Evolutionary conservation across 2,797 vertebrate genomes (phyloP).

Genomic region (Pogonophryne albipinna): DNA sequence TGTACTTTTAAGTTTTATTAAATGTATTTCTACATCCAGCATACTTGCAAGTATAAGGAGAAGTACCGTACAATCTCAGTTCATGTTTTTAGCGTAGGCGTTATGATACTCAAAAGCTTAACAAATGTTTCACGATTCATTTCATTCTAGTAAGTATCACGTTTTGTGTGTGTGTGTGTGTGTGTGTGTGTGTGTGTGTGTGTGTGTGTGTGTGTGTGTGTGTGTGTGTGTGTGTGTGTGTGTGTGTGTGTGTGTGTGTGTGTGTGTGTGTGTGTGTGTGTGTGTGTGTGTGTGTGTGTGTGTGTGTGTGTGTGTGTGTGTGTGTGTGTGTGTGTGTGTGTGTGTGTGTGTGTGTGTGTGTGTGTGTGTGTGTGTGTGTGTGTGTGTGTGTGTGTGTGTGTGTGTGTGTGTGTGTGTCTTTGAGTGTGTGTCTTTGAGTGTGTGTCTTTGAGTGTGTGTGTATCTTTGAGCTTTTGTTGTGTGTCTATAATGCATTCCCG

Average conservation of each 20-base stretch:
- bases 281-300: conserved; percentile 4
- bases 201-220: conserved; percentile 10
- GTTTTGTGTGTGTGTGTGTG: conserved; percentile 9
- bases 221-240: conserved; percentile 6
- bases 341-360: conserved; percentile 9
- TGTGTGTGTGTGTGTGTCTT: conserved; percentile 6
- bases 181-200: neutral
- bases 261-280: conserved; percentile 7
- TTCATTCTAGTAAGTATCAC: neutral
- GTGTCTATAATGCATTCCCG: conserved; percentile 40
- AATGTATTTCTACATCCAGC: neutral
- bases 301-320: neutral
- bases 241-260: conserved; percentile 11
- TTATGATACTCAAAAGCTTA: neutral
- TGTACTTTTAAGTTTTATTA: neutral
- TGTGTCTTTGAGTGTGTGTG: conserved; percentile 13
- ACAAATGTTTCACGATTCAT: conserved; percentile 5
- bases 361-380: conserved; percentile 13
- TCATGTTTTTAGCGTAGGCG: conserved; percentile 1
- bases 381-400: conserved; percentile 9
- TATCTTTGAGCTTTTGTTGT: too few relatives aligned
- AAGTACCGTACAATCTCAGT: neutral
- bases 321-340: neutral
- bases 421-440: neutral
- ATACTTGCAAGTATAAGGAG: neutral